Evolutionary conservation across 2,888 invertebrate species (phyloP), one percentile per base, ranked within the genome.

Genomic region (Synanthedon andrenaeformis): DNA sequence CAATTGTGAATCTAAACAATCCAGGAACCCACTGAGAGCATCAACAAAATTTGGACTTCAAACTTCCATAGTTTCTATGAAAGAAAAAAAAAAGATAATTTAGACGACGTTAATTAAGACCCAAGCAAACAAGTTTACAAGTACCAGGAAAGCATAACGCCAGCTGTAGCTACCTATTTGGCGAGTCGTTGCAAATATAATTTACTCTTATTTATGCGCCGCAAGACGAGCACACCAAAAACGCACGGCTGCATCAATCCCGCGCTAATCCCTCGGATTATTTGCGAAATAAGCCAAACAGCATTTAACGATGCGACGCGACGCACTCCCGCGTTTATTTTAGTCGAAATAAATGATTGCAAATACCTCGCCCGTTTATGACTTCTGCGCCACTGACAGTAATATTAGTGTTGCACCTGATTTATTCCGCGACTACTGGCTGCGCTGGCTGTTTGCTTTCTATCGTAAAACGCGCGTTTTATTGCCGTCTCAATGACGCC

Each of bases 371-470:
- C 56, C 61, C 75, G 72, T 77, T 81, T 82, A 82, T 81, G 82
- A 82, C 69, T 74, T 70, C 65, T 65, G 63, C 62, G 58, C 57
- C 54, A 64, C 66, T 72, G 79, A 77, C 80, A 77, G 71, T 77
- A 72, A 79, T 80, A 79, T 79, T 78, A 76, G 79, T 69, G 72
- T 69, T 71, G 66, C 68, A 69, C 66, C 76, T 83, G 82, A 84
- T 82, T 82, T 82, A 83, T 76, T 63, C 62, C 55, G 64, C 68
- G 69, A 66, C 70, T 66, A 67, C 61, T 63, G 66, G 59, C 57
- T 53, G 56, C 57, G 65, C 62, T 35, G 66, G 60, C 62, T 60
- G 60, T 10, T 35, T 35, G 35, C 56, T 56, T 66, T 66, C 60
- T 60, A 63, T 73, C 77, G 71, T 83, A 82, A 84, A 81, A 60